Conservation (phyloP, 53 echinoderm and acorn worm species). For the Astropecten irregularis region DNA sequence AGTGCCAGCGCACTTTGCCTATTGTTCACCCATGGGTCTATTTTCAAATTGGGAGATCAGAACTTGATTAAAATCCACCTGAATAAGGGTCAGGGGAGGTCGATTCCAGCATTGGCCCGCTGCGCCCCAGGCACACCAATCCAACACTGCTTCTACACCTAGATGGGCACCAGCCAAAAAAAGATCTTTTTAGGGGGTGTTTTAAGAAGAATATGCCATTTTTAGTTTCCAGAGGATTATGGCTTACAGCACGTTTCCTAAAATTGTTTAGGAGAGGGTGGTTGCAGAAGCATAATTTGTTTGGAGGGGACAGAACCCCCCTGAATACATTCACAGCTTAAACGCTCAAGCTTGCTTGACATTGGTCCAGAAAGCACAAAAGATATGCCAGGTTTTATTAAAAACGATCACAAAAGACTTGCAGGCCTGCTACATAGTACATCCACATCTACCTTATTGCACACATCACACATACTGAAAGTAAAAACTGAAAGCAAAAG, state of each 20-base stretch:
- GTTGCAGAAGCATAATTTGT: too few relatives aligned
- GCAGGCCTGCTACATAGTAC: too few relatives aligned
- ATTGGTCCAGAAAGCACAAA: too few relatives aligned
- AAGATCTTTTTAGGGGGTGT: background rate
- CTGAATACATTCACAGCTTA: too few relatives aligned
- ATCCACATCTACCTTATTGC: too few relatives aligned
- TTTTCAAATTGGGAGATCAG: conserved; percentile 35
- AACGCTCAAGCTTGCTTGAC: too few relatives aligned
- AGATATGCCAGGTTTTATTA: too few relatives aligned
- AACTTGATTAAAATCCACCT: conserved; percentile 25
- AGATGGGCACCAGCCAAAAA: background rate
- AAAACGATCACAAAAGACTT: too few relatives aligned
- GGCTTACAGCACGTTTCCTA: background rate
- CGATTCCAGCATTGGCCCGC: background rate
- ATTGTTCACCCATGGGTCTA: conserved; percentile 20
- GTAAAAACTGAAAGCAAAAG: too few relatives aligned
- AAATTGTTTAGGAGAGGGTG: too few relatives aligned
- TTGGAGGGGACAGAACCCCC: too few relatives aligned
- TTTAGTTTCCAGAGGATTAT: conserved; percentile 10
- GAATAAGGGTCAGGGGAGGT: background rate
- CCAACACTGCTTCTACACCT: background rate
- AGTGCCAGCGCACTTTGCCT: conserved; percentile 37
- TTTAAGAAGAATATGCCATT: conserved; percentile 1
- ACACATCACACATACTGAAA: too few relatives aligned
- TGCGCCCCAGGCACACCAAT: conserved; percentile 33